These are phyloP conservation scores for Euura saliciscinereae DNA, from an alignment of 1,140 invertebrate species.

Conservation along the genomic window DNA sequence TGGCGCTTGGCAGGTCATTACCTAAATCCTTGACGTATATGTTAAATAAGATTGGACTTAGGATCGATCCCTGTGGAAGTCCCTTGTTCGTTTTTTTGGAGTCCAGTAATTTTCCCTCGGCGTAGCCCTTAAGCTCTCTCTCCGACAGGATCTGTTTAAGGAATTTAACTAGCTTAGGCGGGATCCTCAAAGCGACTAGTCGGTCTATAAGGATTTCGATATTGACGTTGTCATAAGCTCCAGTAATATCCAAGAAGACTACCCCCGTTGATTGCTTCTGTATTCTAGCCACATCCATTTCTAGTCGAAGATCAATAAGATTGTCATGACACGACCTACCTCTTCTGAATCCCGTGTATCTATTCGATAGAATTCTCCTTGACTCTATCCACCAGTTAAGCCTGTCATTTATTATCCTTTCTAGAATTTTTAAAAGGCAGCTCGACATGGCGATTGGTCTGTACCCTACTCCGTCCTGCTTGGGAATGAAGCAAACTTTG, in stretches of 20 bases:
- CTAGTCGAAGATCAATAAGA: too few species aligned
- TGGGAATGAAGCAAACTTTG: not conserved
- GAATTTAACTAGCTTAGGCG: slow-evolving; percentile 11
- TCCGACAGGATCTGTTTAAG: slow-evolving; percentile 20
- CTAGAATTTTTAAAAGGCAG: not conserved
- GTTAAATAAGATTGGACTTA: slow-evolving; percentile 20
- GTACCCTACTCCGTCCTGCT: not conserved
- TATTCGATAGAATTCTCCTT: too few species aligned
- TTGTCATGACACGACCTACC: not conserved
- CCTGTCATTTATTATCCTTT: not conserved
- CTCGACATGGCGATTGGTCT: not conserved
- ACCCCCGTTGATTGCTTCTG: not conserved
- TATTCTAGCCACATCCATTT: not conserved
- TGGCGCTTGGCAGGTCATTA: slow-evolving; percentile 16
- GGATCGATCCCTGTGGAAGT: slow-evolving; percentile 20
- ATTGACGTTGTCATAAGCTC: slow-evolving; percentile 18
- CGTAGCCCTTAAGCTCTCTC: slow-evolving; percentile 19
- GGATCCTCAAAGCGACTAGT: slow-evolving; percentile 11
- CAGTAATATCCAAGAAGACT: slow-evolving; percentile 23
- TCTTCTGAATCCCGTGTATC: not conserved
- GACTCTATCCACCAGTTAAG: not conserved
- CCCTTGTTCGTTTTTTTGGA: slow-evolving; percentile 10
- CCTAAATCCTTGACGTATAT: too few species aligned
- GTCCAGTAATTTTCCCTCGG: not conserved
- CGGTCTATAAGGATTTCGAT: slow-evolving; percentile 12